These are phyloP conservation scores for Sebastes diploproa DNA, from an alignment of 2,797 vertebrate species.

Conservation along the genomic window DNA sequence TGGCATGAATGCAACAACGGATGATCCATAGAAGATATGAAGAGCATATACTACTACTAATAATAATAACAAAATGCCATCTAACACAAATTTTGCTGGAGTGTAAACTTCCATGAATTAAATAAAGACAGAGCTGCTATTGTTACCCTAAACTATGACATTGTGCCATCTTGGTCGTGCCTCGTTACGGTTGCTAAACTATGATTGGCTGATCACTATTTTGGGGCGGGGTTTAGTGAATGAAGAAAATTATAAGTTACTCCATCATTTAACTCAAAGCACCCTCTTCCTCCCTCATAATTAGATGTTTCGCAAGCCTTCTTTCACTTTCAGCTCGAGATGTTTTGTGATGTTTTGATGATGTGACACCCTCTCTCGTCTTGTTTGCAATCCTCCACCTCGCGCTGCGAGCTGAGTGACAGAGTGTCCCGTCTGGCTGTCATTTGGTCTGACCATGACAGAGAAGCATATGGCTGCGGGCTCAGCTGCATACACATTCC, in stretches of 20 bases:
- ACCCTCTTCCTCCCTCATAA: not conserved
- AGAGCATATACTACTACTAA: not conserved
- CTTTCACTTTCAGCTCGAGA: not conserved
- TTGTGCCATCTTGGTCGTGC: not conserved
- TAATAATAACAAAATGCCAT: not conserved
- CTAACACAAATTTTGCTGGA: not conserved
- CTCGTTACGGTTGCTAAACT: not conserved
- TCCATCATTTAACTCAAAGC: not conserved
- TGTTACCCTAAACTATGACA: not conserved
- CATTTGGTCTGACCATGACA: conserved; percentile 73
- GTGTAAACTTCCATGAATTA: not conserved
- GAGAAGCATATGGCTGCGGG: conserved; percentile 60
- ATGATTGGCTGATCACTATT: not conserved
- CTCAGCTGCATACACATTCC: conserved; percentile 48
- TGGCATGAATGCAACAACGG: not conserved
- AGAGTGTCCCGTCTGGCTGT: conserved; percentile 72
- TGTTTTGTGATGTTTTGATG: conserved; percentile 37
- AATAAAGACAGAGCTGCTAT: not conserved
- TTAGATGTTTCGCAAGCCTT: not conserved
- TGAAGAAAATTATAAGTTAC: not conserved
- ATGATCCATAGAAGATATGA: not conserved
- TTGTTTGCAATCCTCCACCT: conserved; percentile 63
- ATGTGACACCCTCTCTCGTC: conserved; percentile 19
- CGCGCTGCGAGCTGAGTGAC: conserved; percentile 64
- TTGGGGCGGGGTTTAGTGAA: not conserved